Evolutionary conservation across 2,888 invertebrate genomes (phyloP), one percentile per base, ranked within the genome.

Genomic region (Volucella inanis): DNA sequence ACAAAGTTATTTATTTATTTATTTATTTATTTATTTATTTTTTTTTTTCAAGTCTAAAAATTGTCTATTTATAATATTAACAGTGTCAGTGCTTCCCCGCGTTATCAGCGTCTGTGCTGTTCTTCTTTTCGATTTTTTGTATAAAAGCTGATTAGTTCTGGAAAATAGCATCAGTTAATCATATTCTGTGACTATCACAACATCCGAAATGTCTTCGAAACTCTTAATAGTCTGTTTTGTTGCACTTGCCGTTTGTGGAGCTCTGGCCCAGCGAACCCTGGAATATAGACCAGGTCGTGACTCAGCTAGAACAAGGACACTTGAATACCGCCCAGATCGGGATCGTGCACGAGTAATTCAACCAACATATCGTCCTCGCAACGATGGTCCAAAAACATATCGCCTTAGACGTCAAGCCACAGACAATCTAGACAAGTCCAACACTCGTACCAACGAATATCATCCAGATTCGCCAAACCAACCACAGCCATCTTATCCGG

Each of bases 161-260:
- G 3, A 4, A 39, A 15, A 41, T 3, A 11, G 47, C 52, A 82
- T 77, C 77, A 82, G 81, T 77, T 49, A n/a, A 15, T 54, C 57
- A 47, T n/a, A 41, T 8, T 41, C 9, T 39, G 18, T 47, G 31
- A 55, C 22, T 49, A 45, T 9, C 14, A 2, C 4, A 62, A 6
- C 47, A 55, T 50, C 18, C 9, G 10, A 45, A n/a, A 85, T 85
- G 84, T 67, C 54, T 57, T 70, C 65, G 3, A 85, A 80, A 8
- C 12, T 71, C 18, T 10, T 76, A 8, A 45, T 80, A 10, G 54
- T 57, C 43, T 76, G 59, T 6, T 38, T 76, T 12, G 1, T 76
- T 4, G 50, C 45, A 38, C 3, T 76, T 12, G 45, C 52, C n/a
- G 22, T 76, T 3, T 50, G 39, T 10, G 11, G n/a, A 38, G 61